phyloP scores from a whole-genome alignment of 2,113 vertebrate genomes.

The Macrotis lagotis region DNA sequence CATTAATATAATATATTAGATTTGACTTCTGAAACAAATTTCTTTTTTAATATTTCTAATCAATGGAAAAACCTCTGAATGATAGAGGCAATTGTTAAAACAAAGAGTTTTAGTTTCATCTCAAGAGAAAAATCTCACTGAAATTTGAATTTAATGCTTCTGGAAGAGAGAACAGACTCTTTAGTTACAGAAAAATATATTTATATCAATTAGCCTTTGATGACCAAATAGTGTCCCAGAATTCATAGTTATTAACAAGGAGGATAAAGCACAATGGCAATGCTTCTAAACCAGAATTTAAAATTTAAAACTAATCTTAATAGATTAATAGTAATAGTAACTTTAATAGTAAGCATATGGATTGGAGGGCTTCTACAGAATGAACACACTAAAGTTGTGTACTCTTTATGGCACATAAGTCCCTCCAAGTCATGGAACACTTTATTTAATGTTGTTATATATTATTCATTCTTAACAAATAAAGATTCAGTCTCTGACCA shows the following conservation, averaged over 20 bases:
- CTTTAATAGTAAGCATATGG: neutral
- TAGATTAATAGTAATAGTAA: too few species aligned
- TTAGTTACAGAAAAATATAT: slow-evolving; percentile 12
- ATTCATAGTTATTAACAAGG: neutral
- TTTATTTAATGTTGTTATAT: slow-evolving; percentile 7
- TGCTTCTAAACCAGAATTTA: neutral
- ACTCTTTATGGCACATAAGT: neutral
- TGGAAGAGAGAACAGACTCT: slow-evolving; percentile 6
- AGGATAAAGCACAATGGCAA: neutral
- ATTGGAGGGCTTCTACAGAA: neutral
- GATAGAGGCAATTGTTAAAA: neutral
- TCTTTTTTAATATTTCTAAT: neutral
- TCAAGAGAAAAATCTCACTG: slow-evolving; percentile 21
- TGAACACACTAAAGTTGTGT: neutral
- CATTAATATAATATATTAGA: neutral
- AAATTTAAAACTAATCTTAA: slow-evolving; percentile 49
- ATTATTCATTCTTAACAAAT: neutral
- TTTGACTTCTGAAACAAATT: neutral
- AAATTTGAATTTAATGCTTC: slow-evolving; percentile 3
- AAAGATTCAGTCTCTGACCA: neutral
- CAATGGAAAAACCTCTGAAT: neutral
- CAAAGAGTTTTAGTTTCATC: neutral
- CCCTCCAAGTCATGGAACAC: neutral
- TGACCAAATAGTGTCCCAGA: neutral
- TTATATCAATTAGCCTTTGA: neutral